A percentile compares a stretch with the other conserved stretches of the same genome.
Conservation (phyloP, 2,888 invertebrate genomes). For the Eristalis tenax region DNA sequence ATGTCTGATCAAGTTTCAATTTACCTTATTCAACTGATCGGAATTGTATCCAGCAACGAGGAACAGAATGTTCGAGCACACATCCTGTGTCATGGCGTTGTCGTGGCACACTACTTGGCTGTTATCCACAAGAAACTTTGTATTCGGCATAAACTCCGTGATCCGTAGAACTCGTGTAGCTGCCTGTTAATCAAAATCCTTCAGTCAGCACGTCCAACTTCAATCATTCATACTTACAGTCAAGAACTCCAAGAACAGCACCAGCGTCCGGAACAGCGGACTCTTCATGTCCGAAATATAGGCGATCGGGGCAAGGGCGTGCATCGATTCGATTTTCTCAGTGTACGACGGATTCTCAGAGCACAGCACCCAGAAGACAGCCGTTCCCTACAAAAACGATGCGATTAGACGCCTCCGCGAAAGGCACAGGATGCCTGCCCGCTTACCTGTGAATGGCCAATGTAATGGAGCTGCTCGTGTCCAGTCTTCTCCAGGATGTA, state of each 20-base stretch:
- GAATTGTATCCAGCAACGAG: constrained; percentile 84
- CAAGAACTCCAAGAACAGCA: constrained; percentile 79
- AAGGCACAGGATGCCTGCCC: not conserved
- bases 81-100: constrained; percentile 81
- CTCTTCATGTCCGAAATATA: constrained; percentile 82
- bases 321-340: constrained; percentile 82
- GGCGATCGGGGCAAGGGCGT: constrained; percentile 84
- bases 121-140: constrained; percentile 80
- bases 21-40: constrained; percentile 84
- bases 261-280: constrained; percentile 80
- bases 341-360: constrained; percentile 83
- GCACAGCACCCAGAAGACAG: constrained; percentile 83
- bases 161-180: constrained; percentile 80
- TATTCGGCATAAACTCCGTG: constrained; percentile 80
- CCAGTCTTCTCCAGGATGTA: constrained; percentile 85
- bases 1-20: constrained; percentile 17
- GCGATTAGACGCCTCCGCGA: not conserved
- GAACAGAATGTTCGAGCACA: constrained; percentile 85
- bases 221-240: constrained; percentile 75
- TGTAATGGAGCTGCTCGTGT: constrained; percentile 86
- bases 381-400: constrained; percentile 83
- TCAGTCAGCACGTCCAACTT: not conserved
- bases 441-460: constrained; percentile 88
- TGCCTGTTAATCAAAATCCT: constrained; percentile 73
- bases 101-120: constrained; percentile 82